Conservation (phyloP, 2,888 invertebrate genomes). For the Priocnemis perturbator region DNA sequence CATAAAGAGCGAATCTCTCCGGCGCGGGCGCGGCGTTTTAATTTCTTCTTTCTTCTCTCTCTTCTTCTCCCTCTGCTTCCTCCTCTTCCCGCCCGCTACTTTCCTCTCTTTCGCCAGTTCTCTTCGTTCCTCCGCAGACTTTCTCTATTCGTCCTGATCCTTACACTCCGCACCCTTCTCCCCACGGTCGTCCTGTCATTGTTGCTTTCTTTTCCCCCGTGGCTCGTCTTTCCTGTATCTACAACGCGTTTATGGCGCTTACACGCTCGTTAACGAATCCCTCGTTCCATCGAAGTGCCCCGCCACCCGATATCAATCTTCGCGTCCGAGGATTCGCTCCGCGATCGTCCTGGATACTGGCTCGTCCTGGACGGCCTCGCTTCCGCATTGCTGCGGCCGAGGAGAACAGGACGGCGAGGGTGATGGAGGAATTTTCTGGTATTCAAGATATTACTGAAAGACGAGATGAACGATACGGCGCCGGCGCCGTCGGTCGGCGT, state of each 20-base stretch:
- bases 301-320: constrained; percentile 11
- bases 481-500: too few relatives aligned
- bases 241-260: constrained; percentile 15
- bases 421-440: too few relatives aligned
- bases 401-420: background rate
- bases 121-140: background rate
- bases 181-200: background rate
- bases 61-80: background rate
- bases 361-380: background rate
- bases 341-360: constrained; percentile 1
- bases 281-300: constrained; percentile 5
- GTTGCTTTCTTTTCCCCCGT: constrained; percentile 4
- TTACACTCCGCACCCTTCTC: background rate
- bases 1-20: constrained; percentile 31
- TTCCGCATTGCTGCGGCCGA: background rate
- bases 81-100: background rate
- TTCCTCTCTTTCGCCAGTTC: background rate
- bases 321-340: background rate
- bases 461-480: too few relatives aligned
- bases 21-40: too few relatives aligned
- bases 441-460: too few relatives aligned
- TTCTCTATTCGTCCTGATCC: background rate
- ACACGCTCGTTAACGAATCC: constrained; percentile 27
- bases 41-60: constrained; percentile 32
- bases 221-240: background rate